phyloP scores from a whole-genome alignment of 2,888 invertebrate species.

The Scaptomyza cyrtandrae region DNA sequence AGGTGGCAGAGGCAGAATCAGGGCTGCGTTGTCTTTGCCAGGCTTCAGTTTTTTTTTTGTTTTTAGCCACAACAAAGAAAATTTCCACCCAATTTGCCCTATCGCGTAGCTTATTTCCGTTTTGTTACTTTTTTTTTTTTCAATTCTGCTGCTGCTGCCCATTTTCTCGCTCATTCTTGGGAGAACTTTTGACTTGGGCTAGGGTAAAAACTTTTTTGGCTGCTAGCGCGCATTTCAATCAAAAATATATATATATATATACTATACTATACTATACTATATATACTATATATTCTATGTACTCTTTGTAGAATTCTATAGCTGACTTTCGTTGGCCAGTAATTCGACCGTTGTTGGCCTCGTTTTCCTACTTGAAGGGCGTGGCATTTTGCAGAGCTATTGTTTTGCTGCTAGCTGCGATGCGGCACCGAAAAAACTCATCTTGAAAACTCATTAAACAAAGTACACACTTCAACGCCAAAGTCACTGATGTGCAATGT shows the following conservation, averaged over 20 bases:
- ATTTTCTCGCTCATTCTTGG: conserved; percentile 23
- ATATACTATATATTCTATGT: conserved; percentile 6
- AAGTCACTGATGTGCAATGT: conserved; percentile 54
- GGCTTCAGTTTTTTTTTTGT: conserved; percentile 2
- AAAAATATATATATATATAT: conserved; percentile 45
- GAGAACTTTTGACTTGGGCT: conserved; percentile 53
- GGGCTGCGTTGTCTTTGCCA: conserved; percentile 26
- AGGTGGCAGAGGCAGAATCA: neutral
- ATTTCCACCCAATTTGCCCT: conserved; percentile 49
- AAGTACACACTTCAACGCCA: conserved; percentile 76
- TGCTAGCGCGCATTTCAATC: conserved; percentile 56
- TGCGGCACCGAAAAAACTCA: conserved; percentile 58
- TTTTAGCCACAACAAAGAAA: conserved; percentile 25
- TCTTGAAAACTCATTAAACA: conserved; percentile 79
- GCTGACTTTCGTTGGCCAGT: conserved; percentile 9
- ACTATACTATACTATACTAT: no score
- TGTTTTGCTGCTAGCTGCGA: conserved; percentile 30
- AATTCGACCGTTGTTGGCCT: conserved; percentile 46
- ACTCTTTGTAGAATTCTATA: conserved; percentile 4
- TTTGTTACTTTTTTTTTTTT: conserved; percentile 19
- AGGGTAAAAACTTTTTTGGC: conserved; percentile 44
- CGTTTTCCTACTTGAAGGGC: conserved; percentile 33
- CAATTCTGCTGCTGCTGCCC: conserved; percentile 41
- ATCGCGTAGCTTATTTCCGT: conserved; percentile 33
- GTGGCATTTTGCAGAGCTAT: conserved; percentile 40